These are phyloP conservation scores for Schizothorax lantsangensis DNA, from an alignment of 2,797 vertebrate species.

Conservation along the genomic window DNA sequence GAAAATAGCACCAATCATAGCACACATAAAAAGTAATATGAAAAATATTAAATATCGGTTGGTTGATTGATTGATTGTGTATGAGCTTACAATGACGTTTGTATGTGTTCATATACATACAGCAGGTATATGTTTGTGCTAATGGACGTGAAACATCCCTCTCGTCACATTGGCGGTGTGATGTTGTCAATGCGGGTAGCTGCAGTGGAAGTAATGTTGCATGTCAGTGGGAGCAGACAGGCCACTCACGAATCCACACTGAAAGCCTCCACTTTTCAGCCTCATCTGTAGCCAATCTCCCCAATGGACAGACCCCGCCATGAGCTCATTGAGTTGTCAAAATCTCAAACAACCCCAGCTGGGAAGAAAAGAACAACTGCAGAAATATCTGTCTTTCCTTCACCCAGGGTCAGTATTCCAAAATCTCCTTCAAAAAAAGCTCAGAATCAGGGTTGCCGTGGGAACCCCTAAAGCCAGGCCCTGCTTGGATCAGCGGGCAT, in stretches of 20 bases:
- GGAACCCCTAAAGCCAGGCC: conserved; percentile 77
- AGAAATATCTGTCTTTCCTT: conserved; percentile 30
- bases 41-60: background rate
- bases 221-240: conserved; percentile 50
- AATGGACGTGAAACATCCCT: conserved; percentile 1
- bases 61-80: background rate
- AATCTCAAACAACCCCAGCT: conserved; percentile 56
- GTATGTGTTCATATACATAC: background rate
- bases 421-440: conserved; percentile 40
- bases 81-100: conserved; percentile 3
- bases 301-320: conserved; percentile 42
- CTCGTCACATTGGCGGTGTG: conserved; percentile 6
- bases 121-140: conserved; percentile 4
- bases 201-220: conserved; percentile 58
- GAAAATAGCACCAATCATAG: background rate
- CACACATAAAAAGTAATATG: background rate
- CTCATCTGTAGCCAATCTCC: conserved; percentile 56
- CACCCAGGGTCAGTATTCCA: conserved; percentile 37
- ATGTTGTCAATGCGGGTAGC: conserved; percentile 20
- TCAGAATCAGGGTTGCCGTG: conserved; percentile 72
- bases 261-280: conserved; percentile 53
- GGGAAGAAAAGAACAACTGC: conserved; percentile 50
- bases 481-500: conserved; percentile 52
- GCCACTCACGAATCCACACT: conserved; percentile 43
- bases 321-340: conserved; percentile 67